These are phyloP conservation scores for Apis mellifera DNA, from an alignment of 1,140 invertebrate species.

Conservation along the genomic window Amel_HAv3.1 CM009940.2:7453501-7454000, in stretches of 20 bases:
- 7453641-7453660: conserved; percentile 22
- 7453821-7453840: not conserved
- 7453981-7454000: no score
- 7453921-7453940: not conserved
- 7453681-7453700: conserved; percentile 26
- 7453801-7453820: not conserved
- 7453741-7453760: conserved; percentile 25
- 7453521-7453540: not conserved
- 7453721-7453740: not conserved
- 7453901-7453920: no score
- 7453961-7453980: no score
- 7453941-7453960: no score
- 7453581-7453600: conserved; percentile 15
- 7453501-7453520: not conserved
- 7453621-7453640: conserved; percentile 39
- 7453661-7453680: conserved; percentile 36
- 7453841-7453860: not conserved
- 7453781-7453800: not conserved
- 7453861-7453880: not conserved
- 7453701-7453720: conserved; percentile 11
- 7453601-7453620: not conserved
- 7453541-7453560: not conserved
- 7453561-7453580: not conserved
- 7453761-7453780: conserved; percentile 10
- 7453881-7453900: not conserved